These are phyloP conservation scores for Hydropsyche tenuis DNA, from an alignment of 1,140 invertebrate species.

Conservation along the genomic window DNA sequence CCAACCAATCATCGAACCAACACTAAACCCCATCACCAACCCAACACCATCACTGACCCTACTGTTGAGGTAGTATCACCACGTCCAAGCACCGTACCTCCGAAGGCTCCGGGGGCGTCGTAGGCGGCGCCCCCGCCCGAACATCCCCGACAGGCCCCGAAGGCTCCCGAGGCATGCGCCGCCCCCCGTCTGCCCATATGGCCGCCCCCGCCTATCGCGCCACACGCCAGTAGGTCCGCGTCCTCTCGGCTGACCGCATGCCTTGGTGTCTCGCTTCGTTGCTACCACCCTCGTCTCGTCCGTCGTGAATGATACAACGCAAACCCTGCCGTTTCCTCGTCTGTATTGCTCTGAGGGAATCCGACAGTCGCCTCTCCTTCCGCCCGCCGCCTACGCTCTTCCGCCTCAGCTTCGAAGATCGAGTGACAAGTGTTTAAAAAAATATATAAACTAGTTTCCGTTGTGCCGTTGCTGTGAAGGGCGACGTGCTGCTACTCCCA, in stretches of 20 bases:
- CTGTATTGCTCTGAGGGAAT: too few species aligned
- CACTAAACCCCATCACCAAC: too few species aligned
- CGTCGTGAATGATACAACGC: conserved; percentile 44
- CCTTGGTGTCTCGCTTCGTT: conserved; percentile 64
- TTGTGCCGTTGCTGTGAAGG: too few species aligned
- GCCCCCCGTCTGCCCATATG: conserved; percentile 55
- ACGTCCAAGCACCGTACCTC: neutral
- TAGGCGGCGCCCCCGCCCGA: conserved; percentile 42
- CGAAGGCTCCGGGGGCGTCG: conserved; percentile 3
- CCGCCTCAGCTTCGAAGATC: too few species aligned
- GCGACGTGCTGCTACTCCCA: too few species aligned
- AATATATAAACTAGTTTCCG: too few species aligned
- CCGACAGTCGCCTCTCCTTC: too few species aligned
- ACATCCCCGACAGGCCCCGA: conserved; percentile 3
- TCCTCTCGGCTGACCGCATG: conserved; percentile 66
- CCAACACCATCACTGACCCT: neutral
- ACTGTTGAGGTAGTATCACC: neutral
- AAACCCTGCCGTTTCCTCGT: too few species aligned
- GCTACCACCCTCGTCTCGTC: conserved; percentile 50
- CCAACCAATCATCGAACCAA: too few species aligned
- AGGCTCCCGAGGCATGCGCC: conserved; percentile 27
- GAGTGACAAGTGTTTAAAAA: too few species aligned
- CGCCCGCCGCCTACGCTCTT: too few species aligned
- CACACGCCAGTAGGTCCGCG: conserved; percentile 64
- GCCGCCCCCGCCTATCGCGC: conserved; percentile 51